Evolutionary conservation across 2,797 vertebrate species (phyloP).

Genomic region (Halcyon leucocephala): DNA sequence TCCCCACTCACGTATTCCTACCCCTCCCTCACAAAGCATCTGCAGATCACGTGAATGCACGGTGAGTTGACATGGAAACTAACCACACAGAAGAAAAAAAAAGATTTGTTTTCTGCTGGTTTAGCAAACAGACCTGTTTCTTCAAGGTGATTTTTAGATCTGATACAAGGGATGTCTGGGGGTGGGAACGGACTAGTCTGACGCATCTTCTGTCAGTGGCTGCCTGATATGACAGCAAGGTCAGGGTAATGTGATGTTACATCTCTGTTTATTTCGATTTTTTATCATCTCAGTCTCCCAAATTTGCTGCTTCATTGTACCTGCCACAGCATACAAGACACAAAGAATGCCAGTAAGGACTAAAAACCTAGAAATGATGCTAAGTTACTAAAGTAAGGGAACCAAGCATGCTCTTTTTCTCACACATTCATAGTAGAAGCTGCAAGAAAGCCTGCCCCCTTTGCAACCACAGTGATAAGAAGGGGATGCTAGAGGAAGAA

Average conservation of each 20-base stretch:
- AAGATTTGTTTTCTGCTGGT: background rate
- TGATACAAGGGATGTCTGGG: fast-evolving
- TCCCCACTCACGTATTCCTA: background rate
- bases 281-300: background rate
- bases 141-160: background rate
- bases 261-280: background rate
- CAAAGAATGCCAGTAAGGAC: background rate
- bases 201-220: background rate
- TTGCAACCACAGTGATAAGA: background rate
- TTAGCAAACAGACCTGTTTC: background rate
- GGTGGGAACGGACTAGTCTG: background rate
- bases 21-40: background rate
- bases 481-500: background rate
- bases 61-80: background rate
- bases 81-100: background rate
- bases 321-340: background rate
- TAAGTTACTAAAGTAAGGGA: background rate
- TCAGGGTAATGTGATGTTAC: background rate
- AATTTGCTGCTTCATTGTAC: background rate
- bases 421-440: background rate
- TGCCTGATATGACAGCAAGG: background rate
- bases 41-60: background rate
- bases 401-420: background rate
- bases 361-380: background rate
- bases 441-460: background rate